A percentile compares a stretch with the other conserved stretches of the same genome.
These are phyloP conservation scores for Meles meles DNA, from an alignment of 2,113 vertebrate species.

Conservation along the genomic window DNA sequence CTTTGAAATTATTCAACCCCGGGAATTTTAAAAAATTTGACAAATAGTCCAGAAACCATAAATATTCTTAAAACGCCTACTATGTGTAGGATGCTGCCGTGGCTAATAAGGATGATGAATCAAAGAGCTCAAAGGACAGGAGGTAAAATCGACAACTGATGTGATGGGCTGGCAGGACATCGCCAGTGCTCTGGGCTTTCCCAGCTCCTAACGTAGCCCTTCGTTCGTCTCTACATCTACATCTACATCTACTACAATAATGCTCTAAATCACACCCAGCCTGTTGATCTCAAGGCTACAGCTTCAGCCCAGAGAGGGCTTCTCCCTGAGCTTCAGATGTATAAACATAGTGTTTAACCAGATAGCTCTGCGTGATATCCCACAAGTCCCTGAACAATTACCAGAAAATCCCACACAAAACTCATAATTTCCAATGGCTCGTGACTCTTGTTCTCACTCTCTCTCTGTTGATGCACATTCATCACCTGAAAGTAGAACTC, in stretches of 20 bases:
- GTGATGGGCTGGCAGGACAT: not conserved
- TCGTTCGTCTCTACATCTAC: fast-evolving
- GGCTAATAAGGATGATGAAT: not conserved
- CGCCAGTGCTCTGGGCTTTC: fast-evolving
- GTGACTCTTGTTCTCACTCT: not conserved
- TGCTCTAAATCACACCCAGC: not conserved
- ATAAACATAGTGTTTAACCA: not conserved
- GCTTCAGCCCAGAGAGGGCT: not conserved
- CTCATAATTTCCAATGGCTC: not conserved
- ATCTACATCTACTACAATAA: too few relatives aligned
- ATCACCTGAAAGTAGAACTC: not conserved
- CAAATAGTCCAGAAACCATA: not conserved
- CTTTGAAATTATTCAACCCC: not conserved
- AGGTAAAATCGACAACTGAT: not conserved
- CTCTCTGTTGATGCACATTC: not conserved
- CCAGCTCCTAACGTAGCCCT: fast-evolving
- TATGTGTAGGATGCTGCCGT: not conserved
- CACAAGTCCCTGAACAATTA: not conserved
- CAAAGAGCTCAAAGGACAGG: not conserved
- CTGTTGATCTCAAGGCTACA: not conserved
- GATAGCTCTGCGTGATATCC: not conserved
- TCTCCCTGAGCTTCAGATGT: not conserved
- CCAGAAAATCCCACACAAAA: not conserved
- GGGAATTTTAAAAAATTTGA: not conserved
- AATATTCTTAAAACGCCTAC: not conserved